phyloP scores from a whole-genome alignment of 2,113 vertebrate genomes.

The Labeo catla region DNA sequence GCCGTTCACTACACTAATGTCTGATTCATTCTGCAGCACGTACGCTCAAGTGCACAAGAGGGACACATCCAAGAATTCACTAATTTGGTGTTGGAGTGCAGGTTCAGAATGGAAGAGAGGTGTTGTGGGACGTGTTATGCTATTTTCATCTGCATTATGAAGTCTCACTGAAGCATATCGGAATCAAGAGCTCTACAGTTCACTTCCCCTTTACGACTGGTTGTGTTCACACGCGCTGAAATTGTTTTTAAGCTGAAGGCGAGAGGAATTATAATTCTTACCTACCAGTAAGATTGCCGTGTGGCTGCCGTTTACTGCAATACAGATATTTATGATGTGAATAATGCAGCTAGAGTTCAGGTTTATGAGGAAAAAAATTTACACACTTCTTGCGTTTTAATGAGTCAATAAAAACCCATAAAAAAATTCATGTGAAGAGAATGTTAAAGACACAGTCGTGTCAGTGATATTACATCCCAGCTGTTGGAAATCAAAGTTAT shows the following conservation, averaged over 20 bases:
- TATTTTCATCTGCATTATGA: constrained; percentile 34
- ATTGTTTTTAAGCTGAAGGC: background rate
- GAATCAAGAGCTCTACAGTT: constrained; percentile 33
- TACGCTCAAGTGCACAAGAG: constrained; percentile 31
- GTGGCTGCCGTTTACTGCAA: background rate
- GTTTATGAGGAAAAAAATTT: background rate
- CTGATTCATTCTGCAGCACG: constrained; percentile 2
- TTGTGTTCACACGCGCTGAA: background rate
- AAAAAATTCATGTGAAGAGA: background rate
- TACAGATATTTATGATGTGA: constrained; percentile 21
- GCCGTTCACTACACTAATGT: background rate
- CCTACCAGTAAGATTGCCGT: background rate
- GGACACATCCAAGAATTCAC: constrained; percentile 15
- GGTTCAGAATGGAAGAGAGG: constrained; percentile 11
- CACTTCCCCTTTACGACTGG: background rate
- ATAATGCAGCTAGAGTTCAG: constrained; percentile 27
- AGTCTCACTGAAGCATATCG: constrained; percentile 22
- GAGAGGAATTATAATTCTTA: constrained; percentile 20
- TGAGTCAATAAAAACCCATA: constrained; percentile 17
- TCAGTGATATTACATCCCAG: background rate
- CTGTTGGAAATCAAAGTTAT: background rate
- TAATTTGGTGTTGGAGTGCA: constrained; percentile 37
- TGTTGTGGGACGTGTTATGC: constrained; percentile 27
- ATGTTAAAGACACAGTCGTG: background rate
- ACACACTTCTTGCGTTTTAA: constrained; percentile 35